Conservation (phyloP, 92 coral and sea anemone species). For the Zoanthus gigantus region DNA sequence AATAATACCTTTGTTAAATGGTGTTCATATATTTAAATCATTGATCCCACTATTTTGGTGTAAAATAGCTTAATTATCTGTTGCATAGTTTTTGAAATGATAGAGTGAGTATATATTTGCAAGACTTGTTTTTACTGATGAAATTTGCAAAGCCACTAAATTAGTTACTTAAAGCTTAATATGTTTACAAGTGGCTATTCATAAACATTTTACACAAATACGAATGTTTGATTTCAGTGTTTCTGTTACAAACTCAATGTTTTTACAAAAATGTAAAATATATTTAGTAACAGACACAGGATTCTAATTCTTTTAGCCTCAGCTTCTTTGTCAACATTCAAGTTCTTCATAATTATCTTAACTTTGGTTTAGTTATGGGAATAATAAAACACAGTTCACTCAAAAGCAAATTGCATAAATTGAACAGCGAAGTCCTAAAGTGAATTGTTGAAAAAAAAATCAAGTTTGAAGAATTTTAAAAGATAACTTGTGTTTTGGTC, state of each 20-base stretch:
- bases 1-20: slow-evolving; percentile 20
- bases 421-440: slow-evolving; percentile 14
- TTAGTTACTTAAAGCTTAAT: slow-evolving; percentile 19
- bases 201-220: slow-evolving; percentile 6
- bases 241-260: slow-evolving; percentile 13
- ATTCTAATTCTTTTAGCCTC: slow-evolving; percentile 19
- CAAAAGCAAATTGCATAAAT: slow-evolving; percentile 14
- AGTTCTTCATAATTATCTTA: slow-evolving; percentile 3
- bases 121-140: slow-evolving; percentile 3
- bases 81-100: slow-evolving; percentile 18
- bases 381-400: slow-evolving; percentile 7
- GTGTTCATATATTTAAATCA: slow-evolving; percentile 13
- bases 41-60: background rate
- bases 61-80: slow-evolving; percentile 20
- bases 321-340: slow-evolving; percentile 15
- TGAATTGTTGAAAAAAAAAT: slow-evolving; percentile 11
- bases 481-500: slow-evolving; percentile 11
- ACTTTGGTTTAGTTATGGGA: slow-evolving; percentile 21
- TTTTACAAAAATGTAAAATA: slow-evolving; percentile 1
- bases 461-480: slow-evolving; percentile 15
- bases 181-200: slow-evolving; percentile 16
- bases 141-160: slow-evolving; percentile 24
- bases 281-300: slow-evolving; percentile 25
- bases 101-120: slow-evolving; percentile 11
- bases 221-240: background rate